Evolutionary conservation across 1,140 invertebrate genomes (phyloP), one percentile per base, ranked within the genome.

Genomic region (Drosophila varians): DNA sequence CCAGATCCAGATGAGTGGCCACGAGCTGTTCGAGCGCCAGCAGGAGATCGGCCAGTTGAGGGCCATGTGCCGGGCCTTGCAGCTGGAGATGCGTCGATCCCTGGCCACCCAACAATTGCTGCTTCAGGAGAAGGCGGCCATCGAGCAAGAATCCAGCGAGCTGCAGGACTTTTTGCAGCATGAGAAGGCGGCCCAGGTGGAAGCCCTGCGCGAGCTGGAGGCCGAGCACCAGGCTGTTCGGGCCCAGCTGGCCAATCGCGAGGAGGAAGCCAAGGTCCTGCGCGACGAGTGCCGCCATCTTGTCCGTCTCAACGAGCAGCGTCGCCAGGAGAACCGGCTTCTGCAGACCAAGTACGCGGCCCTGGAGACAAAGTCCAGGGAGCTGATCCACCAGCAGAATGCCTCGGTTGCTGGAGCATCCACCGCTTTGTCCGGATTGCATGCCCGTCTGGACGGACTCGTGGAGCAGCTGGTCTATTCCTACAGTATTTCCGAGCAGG

Each of bases 221-320:
- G 76, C 80, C 0, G 95, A 96, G 86, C 93, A 95, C 66, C 91
- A 92, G 40, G 68, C 90, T 3, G 89, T 91, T 11, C 93, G 93
- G 53, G 90, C 93, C 1, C 92, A 94, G 43, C 68, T 95, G 11
- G 88, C 90, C 23, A 90, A 92, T 80, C 93, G 92, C 18, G 92
- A 93, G 48, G 92, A 90, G 65, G 95, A 95, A 91, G 90, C 94
- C 53, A 93, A 93, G 74, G 93, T 92, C 72, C 93, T 95, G 77
- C 94, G 94, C 18, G 95, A 95, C 42, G 96, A 96, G 90, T 96
- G 95, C 75, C 94, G 95, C 23, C 95, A 96, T 86, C 92, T 96
- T 64, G 95, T 96, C 31, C 92, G 95, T 64, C 93, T 96, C 72
- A 95, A 95, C 86, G 96, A 96, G 90, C 95, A 96, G 91, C 93